phyloP scores from a whole-genome alignment of 2,113 vertebrate genomes.

The Mesitornis unicolor region DNA sequence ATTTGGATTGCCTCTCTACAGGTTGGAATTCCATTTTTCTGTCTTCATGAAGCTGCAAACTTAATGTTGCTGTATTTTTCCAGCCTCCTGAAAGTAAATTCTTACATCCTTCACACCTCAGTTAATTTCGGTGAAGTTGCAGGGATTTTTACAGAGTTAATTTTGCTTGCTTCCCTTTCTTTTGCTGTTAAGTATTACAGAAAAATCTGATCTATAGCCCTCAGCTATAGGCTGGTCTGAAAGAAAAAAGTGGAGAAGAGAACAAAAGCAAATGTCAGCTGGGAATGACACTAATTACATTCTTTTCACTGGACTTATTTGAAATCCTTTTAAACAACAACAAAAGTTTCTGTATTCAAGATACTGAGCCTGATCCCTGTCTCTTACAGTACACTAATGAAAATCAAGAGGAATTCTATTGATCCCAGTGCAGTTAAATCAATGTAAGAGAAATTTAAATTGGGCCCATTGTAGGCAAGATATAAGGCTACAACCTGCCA shows the following conservation, averaged over 20 bases:
- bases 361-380: not conserved
- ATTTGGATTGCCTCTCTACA: not conserved
- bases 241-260: not conserved
- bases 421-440: not conserved
- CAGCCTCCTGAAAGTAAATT: not conserved
- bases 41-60: not conserved
- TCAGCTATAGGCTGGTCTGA: not conserved
- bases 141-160: not conserved
- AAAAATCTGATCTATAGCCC: not conserved
- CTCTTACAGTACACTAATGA: not conserved
- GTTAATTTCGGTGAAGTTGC: not conserved
- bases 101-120: not conserved
- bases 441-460: constrained; percentile 33
- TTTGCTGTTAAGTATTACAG: not conserved
- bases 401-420: constrained; percentile 28
- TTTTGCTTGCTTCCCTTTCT: not conserved
- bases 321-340: not conserved
- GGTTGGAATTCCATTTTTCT: not conserved
- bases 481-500: not conserved
- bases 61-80: not conserved
- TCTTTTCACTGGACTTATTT: constrained; percentile 19
- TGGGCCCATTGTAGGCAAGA: not conserved
- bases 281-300: constrained; percentile 19
- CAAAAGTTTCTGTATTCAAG: not conserved
- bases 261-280: not conserved